Evolutionary conservation across 2,888 invertebrate genomes (phyloP).

Genomic region (Dastarcus helophoroides): DNA sequence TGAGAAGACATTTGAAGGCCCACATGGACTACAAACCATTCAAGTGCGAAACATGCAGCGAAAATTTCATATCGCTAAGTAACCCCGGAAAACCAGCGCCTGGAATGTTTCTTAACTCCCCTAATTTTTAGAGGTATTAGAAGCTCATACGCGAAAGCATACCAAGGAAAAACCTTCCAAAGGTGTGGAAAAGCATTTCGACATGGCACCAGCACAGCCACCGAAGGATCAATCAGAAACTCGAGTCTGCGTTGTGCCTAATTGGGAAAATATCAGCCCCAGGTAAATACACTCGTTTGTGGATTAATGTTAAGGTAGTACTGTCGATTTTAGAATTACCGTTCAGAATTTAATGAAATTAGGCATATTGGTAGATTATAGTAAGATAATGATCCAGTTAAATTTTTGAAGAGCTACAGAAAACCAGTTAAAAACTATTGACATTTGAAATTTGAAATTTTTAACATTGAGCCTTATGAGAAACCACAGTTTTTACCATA

Average conservation of each 20-base stretch:
- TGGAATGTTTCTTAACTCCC: conserved; percentile 2
- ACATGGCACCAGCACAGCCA: conserved; percentile 5
- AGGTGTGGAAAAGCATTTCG: conserved; percentile 7
- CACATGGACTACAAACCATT: conserved; percentile 28
- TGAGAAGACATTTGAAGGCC: conserved; percentile 28
- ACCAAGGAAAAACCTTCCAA: conserved; percentile 24
- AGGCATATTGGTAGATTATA: too few species aligned
- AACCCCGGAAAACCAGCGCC: conserved; percentile 9
- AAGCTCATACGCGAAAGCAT: conserved; percentile 25
- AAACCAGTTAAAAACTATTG: too few species aligned
- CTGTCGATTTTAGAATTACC: too few species aligned
- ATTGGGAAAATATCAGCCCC: conserved; percentile 5
- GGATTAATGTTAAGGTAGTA: too few species aligned
- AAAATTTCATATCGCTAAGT: conserved; percentile 23
- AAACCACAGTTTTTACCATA: too few species aligned
- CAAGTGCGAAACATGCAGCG: conserved; percentile 20
- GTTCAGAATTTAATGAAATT: too few species aligned
- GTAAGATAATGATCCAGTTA: too few species aligned
- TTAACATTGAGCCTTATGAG: too few species aligned
- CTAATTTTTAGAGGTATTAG: conserved; percentile 20
- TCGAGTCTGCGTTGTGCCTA: conserved; percentile 4
- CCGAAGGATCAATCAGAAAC: conserved; percentile 3
- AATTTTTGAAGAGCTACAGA: too few species aligned
- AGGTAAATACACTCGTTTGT: too few species aligned
- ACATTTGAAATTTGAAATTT: too few species aligned